Percentiles rank a stretch among this genome's conserved stretches.
Conservation (phyloP, 1,140 invertebrate species). For the Drosophila lowei region DNA sequence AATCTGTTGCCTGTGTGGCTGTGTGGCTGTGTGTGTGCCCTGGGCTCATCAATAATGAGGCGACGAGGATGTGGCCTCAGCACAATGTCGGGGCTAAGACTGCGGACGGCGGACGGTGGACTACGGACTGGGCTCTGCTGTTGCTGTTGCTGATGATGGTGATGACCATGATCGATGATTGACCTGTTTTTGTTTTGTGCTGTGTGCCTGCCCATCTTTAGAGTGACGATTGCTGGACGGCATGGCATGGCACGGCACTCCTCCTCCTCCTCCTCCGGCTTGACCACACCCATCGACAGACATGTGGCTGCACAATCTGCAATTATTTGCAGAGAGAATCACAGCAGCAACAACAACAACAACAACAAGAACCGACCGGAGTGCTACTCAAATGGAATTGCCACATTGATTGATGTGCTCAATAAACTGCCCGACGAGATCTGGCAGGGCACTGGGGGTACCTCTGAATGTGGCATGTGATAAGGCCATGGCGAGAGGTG, state of each 20-base stretch:
- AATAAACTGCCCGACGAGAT: constrained; percentile 71
- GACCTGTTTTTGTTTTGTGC: constrained; percentile 71
- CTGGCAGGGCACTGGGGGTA: constrained; percentile 25
- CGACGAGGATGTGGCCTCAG: constrained; percentile 44
- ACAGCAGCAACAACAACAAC: constrained; percentile 49
- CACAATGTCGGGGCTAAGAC: constrained; percentile 6
- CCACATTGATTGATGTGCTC: constrained; percentile 76
- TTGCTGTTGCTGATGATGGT: constrained; percentile 2
- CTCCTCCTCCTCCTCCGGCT: neutral
- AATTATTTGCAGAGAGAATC: constrained; percentile 74
- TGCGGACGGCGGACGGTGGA: no score
- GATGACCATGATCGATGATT: constrained; percentile 81
- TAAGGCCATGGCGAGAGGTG: constrained; percentile 48
- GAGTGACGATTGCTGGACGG: constrained; percentile 69
- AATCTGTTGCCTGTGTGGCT: no score
- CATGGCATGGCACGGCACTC: no score
- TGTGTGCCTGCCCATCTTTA: constrained; percentile 41
- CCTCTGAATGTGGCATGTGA: constrained; percentile 34
- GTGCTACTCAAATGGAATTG: constrained; percentile 59
- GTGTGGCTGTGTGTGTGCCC: constrained; percentile 12
- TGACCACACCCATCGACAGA: constrained; percentile 77
- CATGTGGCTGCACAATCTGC: constrained; percentile 58
- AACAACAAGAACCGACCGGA: neutral
- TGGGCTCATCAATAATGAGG: constrained; percentile 70
- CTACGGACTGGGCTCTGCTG: no score